Conservation (phyloP, 2,797 vertebrate species). For the Nannoperca obscura region DNA sequence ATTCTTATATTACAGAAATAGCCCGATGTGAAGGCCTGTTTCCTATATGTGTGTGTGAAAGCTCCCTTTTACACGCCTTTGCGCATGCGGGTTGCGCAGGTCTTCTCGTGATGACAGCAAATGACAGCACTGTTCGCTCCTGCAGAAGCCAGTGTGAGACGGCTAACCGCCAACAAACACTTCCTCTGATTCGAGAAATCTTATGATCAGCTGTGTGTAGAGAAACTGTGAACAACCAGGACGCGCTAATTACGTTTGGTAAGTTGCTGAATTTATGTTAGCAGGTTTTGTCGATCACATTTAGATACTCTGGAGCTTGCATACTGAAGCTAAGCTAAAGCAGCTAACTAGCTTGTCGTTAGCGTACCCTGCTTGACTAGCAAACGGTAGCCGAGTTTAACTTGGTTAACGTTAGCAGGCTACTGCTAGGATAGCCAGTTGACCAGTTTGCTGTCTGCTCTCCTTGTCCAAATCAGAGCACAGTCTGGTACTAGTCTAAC, state of each 20-base stretch:
- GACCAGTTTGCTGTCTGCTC: conserved; percentile 2
- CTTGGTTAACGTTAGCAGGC: conserved; percentile 55
- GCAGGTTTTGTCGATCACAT: conserved; percentile 12
- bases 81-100: conserved; percentile 78
- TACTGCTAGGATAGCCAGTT: conserved; percentile 33
- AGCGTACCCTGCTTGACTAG: conserved; percentile 63
- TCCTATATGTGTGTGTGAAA: background rate
- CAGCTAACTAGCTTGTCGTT: conserved; percentile 70
- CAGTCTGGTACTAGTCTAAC: background rate
- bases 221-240: conserved; percentile 15
- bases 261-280: conserved; percentile 47
- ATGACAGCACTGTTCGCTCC: conserved; percentile 79
- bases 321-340: conserved; percentile 75
- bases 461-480: conserved; percentile 19
- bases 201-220: conserved; percentile 48
- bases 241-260: conserved; percentile 58
- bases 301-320: conserved; percentile 42
- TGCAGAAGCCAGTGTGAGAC: conserved; percentile 65
- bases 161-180: conserved; percentile 69
- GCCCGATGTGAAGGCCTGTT: background rate
- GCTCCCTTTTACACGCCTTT: conserved; percentile 42
- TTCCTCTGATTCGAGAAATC: conserved; percentile 50
- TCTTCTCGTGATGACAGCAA: conserved; percentile 86
- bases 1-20: background rate
- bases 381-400: conserved; percentile 56